Base-by-base conservation (phyloP, 1,140 invertebrate genomes). In the Metaphire vulgaris region DNA sequence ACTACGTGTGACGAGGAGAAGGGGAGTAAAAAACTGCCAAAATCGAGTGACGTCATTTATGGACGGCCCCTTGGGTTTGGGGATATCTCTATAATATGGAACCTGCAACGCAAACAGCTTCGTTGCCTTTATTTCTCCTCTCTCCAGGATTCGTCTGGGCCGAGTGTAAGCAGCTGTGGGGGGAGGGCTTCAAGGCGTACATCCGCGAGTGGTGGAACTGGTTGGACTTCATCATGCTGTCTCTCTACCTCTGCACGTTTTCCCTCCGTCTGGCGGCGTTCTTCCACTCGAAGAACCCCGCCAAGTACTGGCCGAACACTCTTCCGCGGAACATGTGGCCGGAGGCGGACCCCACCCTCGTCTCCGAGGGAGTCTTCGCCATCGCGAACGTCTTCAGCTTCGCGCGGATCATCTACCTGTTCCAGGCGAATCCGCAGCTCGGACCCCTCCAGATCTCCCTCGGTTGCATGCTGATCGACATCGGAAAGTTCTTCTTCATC, bases 131-230 rank as follows among this genome's bases (percentile, higher is more conserved):
- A n/a, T n/a, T n/a, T n/a, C n/a, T n/a, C n/a, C n/a, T n/a, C n/a
- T n/a, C n/a, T n/a, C 12, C 81, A 96, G 95, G 95, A 86, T 89
- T 96, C 79, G 91, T 98, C 67, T 94, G 92, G 89, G 90, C 90
- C 12, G 96, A 98, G 88, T 91, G 96, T 66, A 90, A 92, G 81
- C 88, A 94, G 31, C 86, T 98, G 21, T 97, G 94, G 91, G 88
- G 90, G 0, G 92, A 92, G 76, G 96, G 96, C 0, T 82, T 97
- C n/a, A 83, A 91, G 33, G 93, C 96, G 67, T 98, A 98, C 82
- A 88, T 96, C 33, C 91, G 90, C 69, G 95, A 98, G 86, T 89
- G 97, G 76, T 98, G 96, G 96, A 98, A 98, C 84, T 94, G 97
- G 79, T 91, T 98, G 1, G 96, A 98, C 85, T 97, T 97, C 82